A percentile compares a stretch with the other conserved stretches of the same genome.
phyloP scores from a whole-genome alignment of 2,888 invertebrate genomes.

The Coelopa pilipes region DNA sequence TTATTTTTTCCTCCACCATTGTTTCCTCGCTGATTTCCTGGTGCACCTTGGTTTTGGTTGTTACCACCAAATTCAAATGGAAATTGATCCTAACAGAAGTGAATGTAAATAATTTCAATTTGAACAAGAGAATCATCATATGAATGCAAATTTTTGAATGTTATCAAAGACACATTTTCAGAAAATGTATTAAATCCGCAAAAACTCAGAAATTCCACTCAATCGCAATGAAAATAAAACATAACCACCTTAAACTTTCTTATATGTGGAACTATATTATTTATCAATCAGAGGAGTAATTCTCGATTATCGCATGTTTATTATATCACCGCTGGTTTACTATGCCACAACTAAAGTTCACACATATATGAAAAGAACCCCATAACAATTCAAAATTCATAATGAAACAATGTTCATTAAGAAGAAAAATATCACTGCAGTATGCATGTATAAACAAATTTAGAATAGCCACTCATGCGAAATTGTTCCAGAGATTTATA shows the following conservation, averaged over 20 bases:
- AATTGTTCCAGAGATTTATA: background rate
- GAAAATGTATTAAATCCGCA: conserved; percentile 48
- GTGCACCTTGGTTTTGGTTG: conserved; percentile 64
- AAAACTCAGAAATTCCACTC: conserved; percentile 47
- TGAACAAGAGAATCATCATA: conserved; percentile 34
- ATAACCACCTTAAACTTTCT: no score
- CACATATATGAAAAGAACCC: no score
- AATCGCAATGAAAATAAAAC: conserved; percentile 45
- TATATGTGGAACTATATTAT: no score
- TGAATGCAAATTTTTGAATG: conserved; percentile 25
- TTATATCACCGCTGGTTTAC: no score
- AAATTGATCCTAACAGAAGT: conserved; percentile 60
- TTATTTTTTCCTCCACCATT: conserved; percentile 56
- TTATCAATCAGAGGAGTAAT: no score
- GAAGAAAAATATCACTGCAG: no score
- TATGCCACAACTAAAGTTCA: no score
- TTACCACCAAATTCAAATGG: conserved; percentile 65
- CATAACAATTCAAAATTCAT: no score
- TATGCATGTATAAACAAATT: no score
- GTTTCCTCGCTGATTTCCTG: conserved; percentile 61
- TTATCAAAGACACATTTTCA: conserved; percentile 27
- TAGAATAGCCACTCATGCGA: no score
- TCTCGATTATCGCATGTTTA: no score
- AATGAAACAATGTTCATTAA: no score
- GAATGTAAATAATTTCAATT: conserved; percentile 46